Evolutionary conservation across 2,113 vertebrate species (phyloP).

Genomic region (Hepsetus odoe): DNA sequence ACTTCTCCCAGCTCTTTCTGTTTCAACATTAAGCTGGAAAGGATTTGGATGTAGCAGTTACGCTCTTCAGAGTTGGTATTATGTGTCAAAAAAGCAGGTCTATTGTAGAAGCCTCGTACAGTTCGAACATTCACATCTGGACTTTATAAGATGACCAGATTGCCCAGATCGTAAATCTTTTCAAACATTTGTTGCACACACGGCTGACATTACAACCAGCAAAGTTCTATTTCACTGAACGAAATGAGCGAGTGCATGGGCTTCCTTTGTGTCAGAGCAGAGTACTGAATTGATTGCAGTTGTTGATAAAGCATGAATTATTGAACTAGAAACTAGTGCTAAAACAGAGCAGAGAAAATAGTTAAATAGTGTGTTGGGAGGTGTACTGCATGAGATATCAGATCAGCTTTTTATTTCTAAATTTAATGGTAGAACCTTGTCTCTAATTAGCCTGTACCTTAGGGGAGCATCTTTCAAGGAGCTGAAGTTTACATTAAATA

Average conservation of each 20-base stretch:
- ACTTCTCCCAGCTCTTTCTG: neutral
- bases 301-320: too few species aligned
- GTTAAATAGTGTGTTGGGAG: too few species aligned
- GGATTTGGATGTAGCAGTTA: neutral
- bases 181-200: neutral
- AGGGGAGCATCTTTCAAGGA: too few species aligned
- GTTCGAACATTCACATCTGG: neutral
- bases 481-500: too few species aligned
- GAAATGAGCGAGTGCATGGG: neutral
- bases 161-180: neutral
- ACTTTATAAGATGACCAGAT: neutral
- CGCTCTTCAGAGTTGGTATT: neutral
- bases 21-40: neutral
- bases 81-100: neutral
- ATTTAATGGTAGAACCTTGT: too few species aligned
- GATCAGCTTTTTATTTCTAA: too few species aligned
- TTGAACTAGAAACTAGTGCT: too few species aligned
- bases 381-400: too few species aligned
- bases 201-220: constrained; percentile 1
- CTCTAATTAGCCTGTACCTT: too few species aligned
- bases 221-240: neutral
- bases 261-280: neutral
- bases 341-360: too few species aligned
- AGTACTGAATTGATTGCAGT: neutral
- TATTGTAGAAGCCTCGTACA: neutral